Base-by-base conservation (phyloP, 2,113 vertebrate genomes). In the Cyanoliseus patagonus region DNA sequence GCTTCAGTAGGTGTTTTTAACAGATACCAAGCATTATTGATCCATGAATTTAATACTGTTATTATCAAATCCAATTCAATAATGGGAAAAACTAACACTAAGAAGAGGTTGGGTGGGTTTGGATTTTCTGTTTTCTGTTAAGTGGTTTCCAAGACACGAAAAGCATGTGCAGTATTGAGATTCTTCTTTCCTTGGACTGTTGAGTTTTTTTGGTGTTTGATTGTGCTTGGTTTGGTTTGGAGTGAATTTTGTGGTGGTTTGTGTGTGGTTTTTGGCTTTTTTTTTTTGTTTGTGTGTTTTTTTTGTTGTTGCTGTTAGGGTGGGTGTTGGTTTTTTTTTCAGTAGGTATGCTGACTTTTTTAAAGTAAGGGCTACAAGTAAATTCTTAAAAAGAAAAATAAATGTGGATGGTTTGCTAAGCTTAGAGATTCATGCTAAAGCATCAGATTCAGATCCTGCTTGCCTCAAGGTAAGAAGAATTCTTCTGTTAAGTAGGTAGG, bases 401-500 rank as follows among this genome's bases (percentile, higher is more conserved):
- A 74, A 28, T 41, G 11, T 25, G 2, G 5, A n/a, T 62, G 4
- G 1, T 49, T 69, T 69, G 9, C 11, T 51, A 42, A 82, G 6
- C 12, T 61, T 66, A 47, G 39, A 83, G 13, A 59, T 57, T 57
- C 55, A 33, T 33, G 55, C 19, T 61, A 69, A 86, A 76, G 7
- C 0, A 8, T 11, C 2, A 0, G 0, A 33, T 61, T 59, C 11
- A 79, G 70, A 79, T 88, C 10, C 46, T 44, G 4, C 11, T 88
- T 64, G 19, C 19, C 4, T 83, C 51, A 52, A 46, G 6, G 49
- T 0, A 35, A 57, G 66, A 83, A 31, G 15, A 67, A 39, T 30
- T 92, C 4, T 74, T 9, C 5, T 42, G 0, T n/a, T 31, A 25
- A 47, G 11, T 37, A 20, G 10, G 4, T 47, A 46, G 13, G 3